Base-by-base conservation (phyloP, 1,140 invertebrate species). In the Drosophila parabipectinata region DNA sequence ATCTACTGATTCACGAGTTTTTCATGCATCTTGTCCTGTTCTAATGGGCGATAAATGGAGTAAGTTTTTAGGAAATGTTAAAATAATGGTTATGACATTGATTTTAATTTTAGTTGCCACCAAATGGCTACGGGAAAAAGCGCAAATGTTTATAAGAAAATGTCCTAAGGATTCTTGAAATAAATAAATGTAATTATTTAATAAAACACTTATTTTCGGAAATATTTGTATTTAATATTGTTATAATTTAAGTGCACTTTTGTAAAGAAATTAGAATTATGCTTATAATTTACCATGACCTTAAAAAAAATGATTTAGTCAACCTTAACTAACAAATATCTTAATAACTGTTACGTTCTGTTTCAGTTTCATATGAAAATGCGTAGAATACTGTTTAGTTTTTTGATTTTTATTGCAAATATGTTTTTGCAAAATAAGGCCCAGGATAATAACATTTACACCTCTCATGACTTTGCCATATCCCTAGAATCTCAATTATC, bases 31-130 rank as follows among this genome's bases (percentile, higher is more conserved):
- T 37, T 71, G 61, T 15, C 62, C 63, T 1, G 50, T 72, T 52
- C 28, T 68, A 4, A 51, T 32, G 39, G 68, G 64, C 2, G 54
- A 72, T 37, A 69, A 72, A 10, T 72, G 68, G 68, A 28, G 37
- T 68, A 68, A 53, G 64, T 64, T 9, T 4, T 8, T 64, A 18
- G 0, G 0, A 4, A 32, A 0, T 32, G 14, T 30, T 0, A 0
- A 48, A 9, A 24, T 7, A 8, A 2, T 14, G 1, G 52, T 30
- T 1, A 18, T 34, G 28, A 21, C 4, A 18, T 12, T 6, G 0
- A 41, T 45, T 58, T 44, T 24, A 34, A 32, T 59, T 67, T 34
- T 7, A 66, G 61, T 71, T 41, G 67, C 61, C 28, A 66, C 61
- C 8, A 71, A 58, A 44, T 68, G 64, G 63, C 26, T 68, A 10